Base-by-base conservation (phyloP, 2,888 invertebrate species). In the Parascotia fuliginaria region DNA sequence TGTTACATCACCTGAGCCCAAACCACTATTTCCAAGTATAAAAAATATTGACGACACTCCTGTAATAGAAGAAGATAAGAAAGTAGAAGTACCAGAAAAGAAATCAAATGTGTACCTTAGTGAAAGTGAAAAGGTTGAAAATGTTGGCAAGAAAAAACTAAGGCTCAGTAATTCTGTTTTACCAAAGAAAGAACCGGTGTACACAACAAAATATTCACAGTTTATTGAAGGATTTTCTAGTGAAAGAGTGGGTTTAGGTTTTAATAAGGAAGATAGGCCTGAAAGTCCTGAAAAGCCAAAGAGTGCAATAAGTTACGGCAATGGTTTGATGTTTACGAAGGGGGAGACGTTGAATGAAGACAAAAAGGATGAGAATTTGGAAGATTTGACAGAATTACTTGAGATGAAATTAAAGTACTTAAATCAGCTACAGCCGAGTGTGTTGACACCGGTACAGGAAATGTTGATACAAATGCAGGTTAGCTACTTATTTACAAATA, bases 381-480 rank as follows among this genome's bases (percentile, higher is more conserved):
- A 90, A 1, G 85, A 87, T 24, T 38, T 84, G 60, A 81, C 83
- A 0, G 87, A 89, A 0, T 60, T 93, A 15, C 75, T 94, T 29
- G 89, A 89, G 55, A 92, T 93, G 5, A 94, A 94, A 70, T 70
- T 94, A 64, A 92, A 89, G 70, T 93, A 92, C 60, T 64, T 94
- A 62, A 89, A 85, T 28, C 87, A 93, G 60, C 73, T 90, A 52
- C 92, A 93, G 61, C 85, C 91, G 6, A 74, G 73, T 47, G 57
- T 77, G 4, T 73, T 93, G 38, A 81, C 93, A n/a, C 92, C 93
- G 1, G 87, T 94, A 24, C 93, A 93, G 62, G 89, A 92, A 65
- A 91, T 94, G 90, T 73, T 90, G 55, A 90, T 93, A 65, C 93
- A 94, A 70, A 81, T 93, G 82, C 93, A 94, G 93, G 94, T 93